phyloP scores from a whole-genome alignment of 2,797 vertebrate genomes.

The Rhynchotus rufescens region DNA sequence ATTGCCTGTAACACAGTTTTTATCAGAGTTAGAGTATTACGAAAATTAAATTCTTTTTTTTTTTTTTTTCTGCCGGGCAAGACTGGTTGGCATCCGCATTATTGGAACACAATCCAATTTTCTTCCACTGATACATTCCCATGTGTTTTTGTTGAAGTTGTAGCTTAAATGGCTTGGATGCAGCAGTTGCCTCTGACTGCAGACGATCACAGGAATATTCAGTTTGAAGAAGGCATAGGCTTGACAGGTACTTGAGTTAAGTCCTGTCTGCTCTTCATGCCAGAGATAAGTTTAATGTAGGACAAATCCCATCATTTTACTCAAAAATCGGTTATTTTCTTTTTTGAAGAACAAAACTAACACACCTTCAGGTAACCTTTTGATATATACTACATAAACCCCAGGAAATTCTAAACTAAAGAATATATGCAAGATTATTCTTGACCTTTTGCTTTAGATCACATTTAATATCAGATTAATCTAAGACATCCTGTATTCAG shows the following conservation, averaged over 20 bases:
- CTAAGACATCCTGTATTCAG: conserved; percentile 25
- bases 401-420: conserved; percentile 14
- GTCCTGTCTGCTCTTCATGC: neutral
- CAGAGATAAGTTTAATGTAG: neutral
- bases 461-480: conserved; percentile 14
- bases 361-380: neutral
- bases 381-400: neutral
- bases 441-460: conserved; percentile 40
- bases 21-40: conserved; percentile 17
- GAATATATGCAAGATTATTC: neutral
- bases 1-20: neutral
- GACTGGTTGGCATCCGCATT: conserved; percentile 35
- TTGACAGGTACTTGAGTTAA: neutral
- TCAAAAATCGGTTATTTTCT: too few species aligned
- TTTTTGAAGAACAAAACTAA: neutral
- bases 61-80: neutral
- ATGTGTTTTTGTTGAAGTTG: conserved; percentile 46
- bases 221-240: neutral
- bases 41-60: neutral
- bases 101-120: conserved; percentile 47
- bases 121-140: conserved; percentile 38
- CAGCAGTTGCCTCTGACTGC: conserved; percentile 31
- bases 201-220: neutral
- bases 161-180: conserved; percentile 18
- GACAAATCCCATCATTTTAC: neutral